A percentile compares a stretch with the other conserved stretches of the same genome.
phyloP scores from a whole-genome alignment of 2,888 invertebrate genomes.

The Baccha elongata region DNA sequence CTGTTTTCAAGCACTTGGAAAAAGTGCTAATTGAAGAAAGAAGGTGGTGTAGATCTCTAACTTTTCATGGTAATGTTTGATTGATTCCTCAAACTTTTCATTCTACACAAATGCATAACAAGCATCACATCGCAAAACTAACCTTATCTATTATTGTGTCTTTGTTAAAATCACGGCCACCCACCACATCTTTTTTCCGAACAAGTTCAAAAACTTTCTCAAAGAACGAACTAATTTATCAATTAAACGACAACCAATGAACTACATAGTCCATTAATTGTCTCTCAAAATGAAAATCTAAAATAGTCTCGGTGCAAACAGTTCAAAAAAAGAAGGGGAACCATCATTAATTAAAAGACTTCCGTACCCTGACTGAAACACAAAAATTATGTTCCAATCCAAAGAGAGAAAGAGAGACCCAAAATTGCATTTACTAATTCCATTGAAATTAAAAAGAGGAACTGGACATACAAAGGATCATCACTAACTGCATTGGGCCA shows the following conservation, averaged over 20 bases:
- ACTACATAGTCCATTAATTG: conserved; percentile 45
- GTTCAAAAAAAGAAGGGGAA: conserved; percentile 9
- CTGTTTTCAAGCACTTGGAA: too few species aligned
- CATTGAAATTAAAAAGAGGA: conserved; percentile 41
- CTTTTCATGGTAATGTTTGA: too few species aligned
- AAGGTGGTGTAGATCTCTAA: too few species aligned
- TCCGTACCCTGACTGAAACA: neutral
- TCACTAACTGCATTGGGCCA: conserved; percentile 53
- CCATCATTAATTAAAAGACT: conserved; percentile 60
- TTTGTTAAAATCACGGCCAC: too few species aligned
- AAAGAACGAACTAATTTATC: conserved; percentile 48
- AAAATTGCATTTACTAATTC: conserved; percentile 65
- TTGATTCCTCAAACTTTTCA: too few species aligned
- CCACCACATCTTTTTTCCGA: too few species aligned
- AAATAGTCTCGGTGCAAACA: conserved; percentile 47
- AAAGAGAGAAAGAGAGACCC: neutral
- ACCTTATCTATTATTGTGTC: too few species aligned
- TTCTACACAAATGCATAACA: too few species aligned
- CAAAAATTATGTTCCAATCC: conserved; percentile 6
- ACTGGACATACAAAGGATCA: conserved; percentile 56
- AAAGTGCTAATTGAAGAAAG: too few species aligned
- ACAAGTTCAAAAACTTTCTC: conserved; percentile 38
- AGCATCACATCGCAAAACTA: too few species aligned
- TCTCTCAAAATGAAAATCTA: neutral
- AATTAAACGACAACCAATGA: conserved; percentile 65